Evolutionary conservation across 2,888 invertebrate species (phyloP), one percentile per base, ranked within the genome.

Genomic region (Andrena marginata): DNA sequence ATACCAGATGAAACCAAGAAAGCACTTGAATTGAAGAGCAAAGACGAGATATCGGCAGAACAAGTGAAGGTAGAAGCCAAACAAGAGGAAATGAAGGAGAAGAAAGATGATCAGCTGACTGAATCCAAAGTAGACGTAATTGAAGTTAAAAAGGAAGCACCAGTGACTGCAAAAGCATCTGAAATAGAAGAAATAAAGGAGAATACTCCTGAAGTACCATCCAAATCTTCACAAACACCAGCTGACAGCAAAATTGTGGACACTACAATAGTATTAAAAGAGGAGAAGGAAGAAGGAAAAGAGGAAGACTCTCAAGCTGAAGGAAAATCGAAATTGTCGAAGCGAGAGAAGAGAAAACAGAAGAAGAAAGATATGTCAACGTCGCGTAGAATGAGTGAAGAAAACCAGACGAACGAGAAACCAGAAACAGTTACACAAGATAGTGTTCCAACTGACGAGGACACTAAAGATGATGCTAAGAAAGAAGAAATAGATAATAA

Each of bases 161-260:
- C 31, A 29, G 4, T 33, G n/a, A 2, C 5, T 23, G 26, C 5
- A 29, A 26, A 16, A 51, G 23, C 3, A 60, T 3, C 42, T 35
- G 35, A 59, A 29, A 42, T 60, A 23, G 42, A 4, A 13, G 10
- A 63, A 51, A 42, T 31, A 23, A 26, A 42, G 8, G 54, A 60
- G 26, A 56, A 20, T 59, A 1, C 48, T 59, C 5, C 33, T 8
- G 29, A 82, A 86, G 23, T 84, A 76, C 6, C 67, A 80, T 33
- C 49, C 4, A 10, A 31, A 26, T 13, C 33, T 29, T 13, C 74
- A 62, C 49, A 77, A 26, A 64, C 67, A 26, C 4, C 60, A 33
- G 54, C 10, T 54, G 70, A 82, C 63, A 77, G 73, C 20, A 82
- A 84, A 49, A n/a, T n/a, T 65, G 56, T 77, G 20, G 74, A 74